Conservation (phyloP, 92 coral and sea anemone species). For the Epizoanthus scotinus region DNA sequence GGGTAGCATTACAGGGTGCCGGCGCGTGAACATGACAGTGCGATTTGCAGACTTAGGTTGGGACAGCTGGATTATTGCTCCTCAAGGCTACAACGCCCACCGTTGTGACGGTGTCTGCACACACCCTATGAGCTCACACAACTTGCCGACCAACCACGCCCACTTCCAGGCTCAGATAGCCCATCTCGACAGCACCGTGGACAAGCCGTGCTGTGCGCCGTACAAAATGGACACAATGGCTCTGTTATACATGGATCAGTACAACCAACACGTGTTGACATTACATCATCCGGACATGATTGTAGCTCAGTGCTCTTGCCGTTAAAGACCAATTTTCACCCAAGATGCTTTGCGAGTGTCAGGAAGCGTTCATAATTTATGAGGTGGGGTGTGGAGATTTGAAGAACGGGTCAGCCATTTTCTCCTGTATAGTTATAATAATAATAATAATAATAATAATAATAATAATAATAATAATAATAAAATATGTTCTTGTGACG, state of each 20-base stretch:
- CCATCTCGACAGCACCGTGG: not conserved
- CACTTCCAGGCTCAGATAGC: conserved; percentile 12
- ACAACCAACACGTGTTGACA: not conserved
- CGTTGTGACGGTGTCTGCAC: conserved; percentile 1
- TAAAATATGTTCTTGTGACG: too few relatives aligned
- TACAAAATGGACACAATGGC: not conserved
- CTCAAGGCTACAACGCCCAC: not conserved
- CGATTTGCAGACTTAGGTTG: not conserved
- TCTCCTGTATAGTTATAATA: too few relatives aligned
- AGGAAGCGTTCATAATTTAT: too few relatives aligned
- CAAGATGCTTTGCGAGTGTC: too few relatives aligned
- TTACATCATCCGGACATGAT: not conserved
- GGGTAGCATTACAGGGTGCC: too few relatives aligned
- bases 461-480: too few relatives aligned
- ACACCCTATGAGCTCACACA: not conserved
- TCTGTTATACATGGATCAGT: not conserved
- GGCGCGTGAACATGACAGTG: not conserved
- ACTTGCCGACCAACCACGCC: conserved; percentile 11
- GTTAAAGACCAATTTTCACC: too few relatives aligned
- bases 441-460: too few relatives aligned
- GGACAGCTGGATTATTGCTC: not conserved
- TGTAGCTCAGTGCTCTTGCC: not conserved
- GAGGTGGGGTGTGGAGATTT: too few relatives aligned
- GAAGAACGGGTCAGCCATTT: too few relatives aligned
- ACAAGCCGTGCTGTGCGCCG: conserved; percentile 5